Evolutionary conservation across 2,888 invertebrate species (phyloP), one percentile per base, ranked within the genome.

Genomic region (Spisula solida): DNA sequence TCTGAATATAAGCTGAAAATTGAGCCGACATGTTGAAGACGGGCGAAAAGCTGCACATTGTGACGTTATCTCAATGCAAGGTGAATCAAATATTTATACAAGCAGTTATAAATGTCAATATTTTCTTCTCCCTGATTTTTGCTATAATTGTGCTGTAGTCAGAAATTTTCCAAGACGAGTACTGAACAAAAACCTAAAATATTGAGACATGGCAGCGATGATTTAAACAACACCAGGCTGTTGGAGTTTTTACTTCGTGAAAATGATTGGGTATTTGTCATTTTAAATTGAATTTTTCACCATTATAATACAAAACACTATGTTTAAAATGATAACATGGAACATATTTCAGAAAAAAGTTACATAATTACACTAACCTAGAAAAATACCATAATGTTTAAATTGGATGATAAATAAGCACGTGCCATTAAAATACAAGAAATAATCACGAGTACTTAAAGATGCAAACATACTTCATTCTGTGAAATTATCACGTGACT

Each of bases 21-120:
- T 75, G 75, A 75, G 16, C 29, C 34, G 18, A 29, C 2, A 31
- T 75, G 12, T 75, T 34, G 31, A 31, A 31, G 75, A 75, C 29
- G 14, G 16, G 16, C 18, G 34, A 31, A 12, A 6, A 75, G 75
- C 31, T 34, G 75, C 31, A 31, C 31, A 10, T 0, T 16, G 31
- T 75, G 34, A 75, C 31, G 75, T 75, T 16, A 75, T 31, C 34
- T 16, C 31, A 31, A 75, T 75, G 34, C 75, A 34, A 75, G 75
- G 29, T 31, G 31, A 75, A 75, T 75, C 14, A 31, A 75, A 75
- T 75, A 75, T 75, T 75, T 18, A 75, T 75, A 31, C 31, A 31
- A 5, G 34, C 14, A 34, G 75, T 75, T 75, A 75, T 75, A 75
- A 75, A 75, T 34, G 75, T 34, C 75, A 34, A 34, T 66, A 66